Percentiles rank a stretch among this genome's conserved stretches.
Evolutionary conservation across 2,113 vertebrate genomes (phyloP).

Genomic region (Gasterosteus nipponicus): DNA sequence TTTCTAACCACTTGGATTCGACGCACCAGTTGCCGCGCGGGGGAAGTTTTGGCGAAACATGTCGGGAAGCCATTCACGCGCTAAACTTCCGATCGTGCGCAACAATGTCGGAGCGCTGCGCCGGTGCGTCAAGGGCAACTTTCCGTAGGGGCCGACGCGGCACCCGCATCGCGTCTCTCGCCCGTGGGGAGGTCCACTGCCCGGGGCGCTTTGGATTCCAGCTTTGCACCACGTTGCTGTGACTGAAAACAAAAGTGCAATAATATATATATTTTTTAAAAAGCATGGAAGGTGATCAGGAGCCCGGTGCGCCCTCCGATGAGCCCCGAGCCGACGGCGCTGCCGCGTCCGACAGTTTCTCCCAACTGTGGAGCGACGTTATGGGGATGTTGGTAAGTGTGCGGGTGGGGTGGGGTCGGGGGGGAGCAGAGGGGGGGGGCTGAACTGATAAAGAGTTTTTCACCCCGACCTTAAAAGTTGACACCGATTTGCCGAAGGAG

Average conservation of each 20-base stretch:
- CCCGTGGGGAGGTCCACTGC: conserved; percentile 23
- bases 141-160: conserved; percentile 51
- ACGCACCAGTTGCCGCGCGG: background rate
- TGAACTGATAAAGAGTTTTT: conserved; percentile 39
- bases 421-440: conserved; percentile 17
- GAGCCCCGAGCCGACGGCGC: conserved; percentile 71
- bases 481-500: conserved; percentile 45
- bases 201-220: conserved; percentile 46
- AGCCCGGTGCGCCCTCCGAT: conserved; percentile 44
- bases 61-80: conserved; percentile 45
- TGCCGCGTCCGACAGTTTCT: conserved; percentile 85
- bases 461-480: conserved; percentile 37
- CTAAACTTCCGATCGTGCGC: conserved; percentile 36
- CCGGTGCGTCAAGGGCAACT: conserved; percentile 61
- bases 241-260: conserved; percentile 13
- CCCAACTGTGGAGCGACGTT: conserved; percentile 92
- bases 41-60: conserved; percentile 45
- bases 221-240: conserved; percentile 9
- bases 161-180: conserved; percentile 14
- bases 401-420: background rate
- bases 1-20: background rate
- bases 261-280: too few species aligned
- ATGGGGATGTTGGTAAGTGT: conserved; percentile 98
- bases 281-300: conserved; percentile 84
- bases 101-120: conserved; percentile 55